phyloP scores from a whole-genome alignment of 1,140 invertebrate genomes.

The Aphelinus atriplicis region DNA sequence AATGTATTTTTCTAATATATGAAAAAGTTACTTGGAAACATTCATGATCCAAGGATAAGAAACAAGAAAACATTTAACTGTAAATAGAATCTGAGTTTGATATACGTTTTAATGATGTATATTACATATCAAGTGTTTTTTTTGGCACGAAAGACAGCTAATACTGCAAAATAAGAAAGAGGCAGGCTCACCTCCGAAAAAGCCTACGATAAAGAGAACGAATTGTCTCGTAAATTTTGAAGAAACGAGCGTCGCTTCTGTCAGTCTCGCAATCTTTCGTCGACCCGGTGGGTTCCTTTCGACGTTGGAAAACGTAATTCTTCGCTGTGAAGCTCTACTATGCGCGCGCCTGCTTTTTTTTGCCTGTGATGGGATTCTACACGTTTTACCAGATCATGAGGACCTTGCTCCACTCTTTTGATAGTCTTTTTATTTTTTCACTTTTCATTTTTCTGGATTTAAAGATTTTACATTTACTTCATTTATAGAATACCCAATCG shows the following conservation, averaged over 20 bases:
- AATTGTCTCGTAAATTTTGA: constrained; percentile 51
- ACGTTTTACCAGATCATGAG: constrained; percentile 1
- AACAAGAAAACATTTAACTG: no score
- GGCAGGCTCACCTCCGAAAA: no score
- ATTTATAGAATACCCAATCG: no score
- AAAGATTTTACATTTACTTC: no score
- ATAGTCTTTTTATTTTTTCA: neutral
- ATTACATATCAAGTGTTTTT: no score
- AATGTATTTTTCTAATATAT: no score
- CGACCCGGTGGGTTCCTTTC: constrained; percentile 35
- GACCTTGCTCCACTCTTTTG: neutral
- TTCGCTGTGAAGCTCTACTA: neutral
- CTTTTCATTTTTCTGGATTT: neutral
- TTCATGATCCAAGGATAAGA: no score
- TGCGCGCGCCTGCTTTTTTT: neutral
- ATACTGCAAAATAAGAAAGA: no score
- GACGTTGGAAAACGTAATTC: constrained; percentile 36
- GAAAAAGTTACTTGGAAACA: no score
- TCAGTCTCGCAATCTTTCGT: constrained; percentile 49
- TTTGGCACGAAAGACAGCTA: no score
- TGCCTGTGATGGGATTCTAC: neutral
- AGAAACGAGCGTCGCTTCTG: constrained; percentile 45
- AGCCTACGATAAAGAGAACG: neutral
- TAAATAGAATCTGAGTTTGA: no score
- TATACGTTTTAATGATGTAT: no score